Evolutionary conservation across 1,140 invertebrate genomes (phyloP).

Genomic region (Drosophila subobscura): DNA sequence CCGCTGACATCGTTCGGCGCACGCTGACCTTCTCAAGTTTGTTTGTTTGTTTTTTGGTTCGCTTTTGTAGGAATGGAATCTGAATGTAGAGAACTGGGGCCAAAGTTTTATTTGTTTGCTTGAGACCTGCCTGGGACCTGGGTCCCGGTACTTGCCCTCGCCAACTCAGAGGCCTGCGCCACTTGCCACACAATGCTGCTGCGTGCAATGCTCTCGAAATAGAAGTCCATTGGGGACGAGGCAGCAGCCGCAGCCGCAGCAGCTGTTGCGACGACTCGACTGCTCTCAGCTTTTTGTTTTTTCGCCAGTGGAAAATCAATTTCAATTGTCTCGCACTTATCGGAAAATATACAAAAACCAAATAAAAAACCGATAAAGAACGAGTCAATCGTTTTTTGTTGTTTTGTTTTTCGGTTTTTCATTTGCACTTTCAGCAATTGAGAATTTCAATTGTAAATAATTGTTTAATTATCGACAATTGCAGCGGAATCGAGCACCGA

Average conservation of each 20-base stretch:
- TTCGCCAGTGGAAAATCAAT: conserved; percentile 64
- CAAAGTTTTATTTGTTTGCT: conserved; percentile 73
- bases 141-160: conserved; percentile 23
- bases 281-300: not conserved
- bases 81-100: conserved; percentile 31
- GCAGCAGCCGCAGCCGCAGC: conserved; percentile 3
- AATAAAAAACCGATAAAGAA: conserved; percentile 18
- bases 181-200: not conserved
- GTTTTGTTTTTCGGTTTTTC: conserved; percentile 48
- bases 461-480: conserved; percentile 75
- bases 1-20: conserved; percentile 42
- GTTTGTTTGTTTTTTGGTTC: conserved; percentile 43
- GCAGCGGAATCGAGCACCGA: conserved; percentile 21
- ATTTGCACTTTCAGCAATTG: conserved; percentile 62
- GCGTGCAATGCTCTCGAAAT: conserved; percentile 42
- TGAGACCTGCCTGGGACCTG: conserved; percentile 36
- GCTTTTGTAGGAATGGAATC: conserved; percentile 26
- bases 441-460: conserved; percentile 75
- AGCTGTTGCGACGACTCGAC: too few species aligned
- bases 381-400: conserved; percentile 33
- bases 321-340: conserved; percentile 73
- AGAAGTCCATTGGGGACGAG: conserved; percentile 38
- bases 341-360: conserved; percentile 24
- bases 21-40: conserved; percentile 75
- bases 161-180: conserved; percentile 5